Evolutionary conservation across 2,797 vertebrate genomes (phyloP), one percentile per base, ranked within the genome.

Genomic region (Sebastes itinus): DNA sequence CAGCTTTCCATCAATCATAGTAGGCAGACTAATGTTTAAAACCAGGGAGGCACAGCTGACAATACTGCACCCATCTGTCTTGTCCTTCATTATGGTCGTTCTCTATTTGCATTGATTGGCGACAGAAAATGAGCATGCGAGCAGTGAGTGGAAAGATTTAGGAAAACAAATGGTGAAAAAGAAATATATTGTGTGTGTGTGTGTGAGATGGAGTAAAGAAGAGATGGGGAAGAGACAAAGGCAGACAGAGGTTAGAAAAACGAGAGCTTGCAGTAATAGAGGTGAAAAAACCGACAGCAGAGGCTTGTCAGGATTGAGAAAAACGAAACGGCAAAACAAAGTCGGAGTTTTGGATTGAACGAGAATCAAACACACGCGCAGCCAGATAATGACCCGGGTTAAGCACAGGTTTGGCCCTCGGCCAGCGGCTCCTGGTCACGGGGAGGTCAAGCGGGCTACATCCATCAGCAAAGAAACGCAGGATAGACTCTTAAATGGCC

Each of bases 371-470:
- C 28, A 25, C 77, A 60, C 65, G 83, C 63, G 77, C 69, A 76
- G 67, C n/a, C 71, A 62, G 69, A 84, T 88, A 77, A 84, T 81
- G 86, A 88, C 70, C 68, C 58, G 35, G 78, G 85, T 87, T 82
- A 92, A 91, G 68, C 79, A 81, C 72, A 86, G 84, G 80, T 84
- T 86, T 92, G 92, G 88, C 80, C 68, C 64, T 28, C 13, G n/a
- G 81, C 89, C 88, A 90, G 77, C 75, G 75, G 81, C 60, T 90
- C 74, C 89, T 89, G 91, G 94, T 94, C 93, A 94, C 81, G 13
- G 72, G 69, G 88, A 92, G 94, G 94, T 95, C 95, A 95, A 85
- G 77, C 67, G 59, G 87, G 84, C 82, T 54, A 73, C 92, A 94
- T 95, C 92, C 89, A 95, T 95, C 95, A 95, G 89, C 11, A 49